Evolutionary conservation across 2,113 vertebrate species (phyloP).

Genomic region (Centropristis striata): DNA sequence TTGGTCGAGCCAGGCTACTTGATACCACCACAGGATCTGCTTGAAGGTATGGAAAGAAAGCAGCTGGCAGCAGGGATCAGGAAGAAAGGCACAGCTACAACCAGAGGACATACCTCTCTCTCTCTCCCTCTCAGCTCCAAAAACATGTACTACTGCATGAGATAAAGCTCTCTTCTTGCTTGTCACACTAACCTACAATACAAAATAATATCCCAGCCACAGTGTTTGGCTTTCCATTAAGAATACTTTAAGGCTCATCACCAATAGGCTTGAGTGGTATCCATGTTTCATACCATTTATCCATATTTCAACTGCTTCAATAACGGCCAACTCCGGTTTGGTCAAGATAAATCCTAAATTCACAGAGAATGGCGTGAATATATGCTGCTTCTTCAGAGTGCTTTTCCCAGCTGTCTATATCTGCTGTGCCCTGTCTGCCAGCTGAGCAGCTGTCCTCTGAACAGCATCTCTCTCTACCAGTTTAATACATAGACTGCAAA

Average conservation of each 20-base stretch:
- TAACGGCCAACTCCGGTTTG: too few species aligned
- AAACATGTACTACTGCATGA: conserved; percentile 1
- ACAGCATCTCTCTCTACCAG: too few species aligned
- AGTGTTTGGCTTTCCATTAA: neutral
- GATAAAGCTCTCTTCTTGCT: conserved; percentile 5
- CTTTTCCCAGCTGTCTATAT: too few species aligned
- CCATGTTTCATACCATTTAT: too few species aligned
- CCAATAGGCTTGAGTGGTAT: too few species aligned
- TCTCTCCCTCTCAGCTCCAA: conserved; percentile 23
- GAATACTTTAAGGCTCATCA: conserved; percentile 1
- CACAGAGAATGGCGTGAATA: too few species aligned
- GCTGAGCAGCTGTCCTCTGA: too few species aligned
- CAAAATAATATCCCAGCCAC: neutral
- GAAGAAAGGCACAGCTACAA: conserved; percentile 56
- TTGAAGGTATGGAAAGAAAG: conserved; percentile 78
- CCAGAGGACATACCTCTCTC: conserved; percentile 68
- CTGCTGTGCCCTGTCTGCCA: too few species aligned
- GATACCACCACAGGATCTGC: conserved; percentile 73
- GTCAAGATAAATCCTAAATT: too few species aligned
- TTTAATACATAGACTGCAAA: too few species aligned
- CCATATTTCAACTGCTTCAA: too few species aligned
- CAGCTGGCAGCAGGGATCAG: conserved; percentile 80
- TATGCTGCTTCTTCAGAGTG: too few species aligned
- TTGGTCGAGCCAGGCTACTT: conserved; percentile 60
- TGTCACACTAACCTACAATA: conserved; percentile 24